A percentile compares a stretch with the other conserved stretches of the same genome.
Evolutionary conservation across 2,113 vertebrate species (phyloP).

Genomic region (Pavo muticus): DNA sequence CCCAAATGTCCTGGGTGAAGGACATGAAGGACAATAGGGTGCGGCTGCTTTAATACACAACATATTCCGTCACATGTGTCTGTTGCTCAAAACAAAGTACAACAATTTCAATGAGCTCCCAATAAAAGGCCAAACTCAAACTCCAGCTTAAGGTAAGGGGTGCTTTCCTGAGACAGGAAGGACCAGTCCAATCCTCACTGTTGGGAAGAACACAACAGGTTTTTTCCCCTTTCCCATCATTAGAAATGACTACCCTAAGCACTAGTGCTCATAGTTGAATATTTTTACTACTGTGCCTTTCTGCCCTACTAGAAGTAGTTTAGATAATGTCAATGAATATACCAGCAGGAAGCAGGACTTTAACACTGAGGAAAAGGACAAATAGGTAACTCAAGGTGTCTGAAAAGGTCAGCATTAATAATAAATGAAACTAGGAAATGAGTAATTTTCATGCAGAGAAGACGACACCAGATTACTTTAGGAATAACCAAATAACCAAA

Average conservation of each 20-base stretch:
- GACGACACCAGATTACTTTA: neutral
- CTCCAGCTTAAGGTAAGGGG: neutral
- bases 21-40: neutral
- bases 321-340: neutral
- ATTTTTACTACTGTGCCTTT: neutral
- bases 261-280: neutral
- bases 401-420: neutral
- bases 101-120: neutral
- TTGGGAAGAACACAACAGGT: neutral
- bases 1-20: conserved; percentile 21
- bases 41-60: neutral
- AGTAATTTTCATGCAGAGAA: neutral
- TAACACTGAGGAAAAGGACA: neutral
- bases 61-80: neutral
- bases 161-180: neutral
- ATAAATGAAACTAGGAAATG: neutral
- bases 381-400: neutral
- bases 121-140: conserved; percentile 15
- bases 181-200: neutral
- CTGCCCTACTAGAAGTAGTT: neutral
- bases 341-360: neutral
- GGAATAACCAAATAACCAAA: neutral
- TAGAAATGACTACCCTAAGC: neutral
- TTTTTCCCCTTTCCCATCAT: neutral
- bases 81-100: conserved; percentile 16